Conservation (phyloP, 2,888 invertebrate species). For the Nemotelus nigrinus region DNA sequence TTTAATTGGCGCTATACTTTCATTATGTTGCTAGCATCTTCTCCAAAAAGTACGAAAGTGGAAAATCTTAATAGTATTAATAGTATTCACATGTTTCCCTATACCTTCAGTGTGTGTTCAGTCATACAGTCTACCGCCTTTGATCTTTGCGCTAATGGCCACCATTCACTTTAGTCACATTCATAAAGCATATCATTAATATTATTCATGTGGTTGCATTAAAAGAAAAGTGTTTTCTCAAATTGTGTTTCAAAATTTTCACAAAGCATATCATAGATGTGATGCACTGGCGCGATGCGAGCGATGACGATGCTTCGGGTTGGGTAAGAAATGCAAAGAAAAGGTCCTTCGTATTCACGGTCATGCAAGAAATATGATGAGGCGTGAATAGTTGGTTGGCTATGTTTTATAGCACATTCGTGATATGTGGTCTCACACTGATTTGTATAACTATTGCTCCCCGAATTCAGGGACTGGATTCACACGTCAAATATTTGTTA, state of each 20-base stretch:
- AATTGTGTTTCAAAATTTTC: constrained; percentile 38
- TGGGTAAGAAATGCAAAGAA: background rate
- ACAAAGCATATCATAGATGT: constrained; percentile 39
- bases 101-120: constrained; percentile 1
- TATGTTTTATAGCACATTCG: too few species aligned
- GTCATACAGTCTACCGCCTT: constrained; percentile 12
- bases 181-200: constrained; percentile 43
- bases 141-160: constrained; percentile 36
- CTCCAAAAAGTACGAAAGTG: constrained; percentile 8
- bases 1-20: constrained; percentile 1
- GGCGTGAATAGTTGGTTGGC: too few species aligned
- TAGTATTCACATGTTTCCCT: constrained; percentile 38
- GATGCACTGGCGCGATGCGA: background rate
- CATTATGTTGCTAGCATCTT: background rate
- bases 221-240: constrained; percentile 37
- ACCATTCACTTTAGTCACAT: constrained; percentile 40
- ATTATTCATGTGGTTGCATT: constrained; percentile 43
- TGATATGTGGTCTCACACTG: too few species aligned
- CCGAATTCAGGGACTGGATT: too few species aligned
- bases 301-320: constrained; percentile 10
- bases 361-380: background rate
- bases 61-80: constrained; percentile 29
- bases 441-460: too few species aligned
- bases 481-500: too few species aligned
- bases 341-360: background rate